phyloP scores from a whole-genome alignment of 1,140 invertebrate species.

The Pogonognathellus flavescens region DNA sequence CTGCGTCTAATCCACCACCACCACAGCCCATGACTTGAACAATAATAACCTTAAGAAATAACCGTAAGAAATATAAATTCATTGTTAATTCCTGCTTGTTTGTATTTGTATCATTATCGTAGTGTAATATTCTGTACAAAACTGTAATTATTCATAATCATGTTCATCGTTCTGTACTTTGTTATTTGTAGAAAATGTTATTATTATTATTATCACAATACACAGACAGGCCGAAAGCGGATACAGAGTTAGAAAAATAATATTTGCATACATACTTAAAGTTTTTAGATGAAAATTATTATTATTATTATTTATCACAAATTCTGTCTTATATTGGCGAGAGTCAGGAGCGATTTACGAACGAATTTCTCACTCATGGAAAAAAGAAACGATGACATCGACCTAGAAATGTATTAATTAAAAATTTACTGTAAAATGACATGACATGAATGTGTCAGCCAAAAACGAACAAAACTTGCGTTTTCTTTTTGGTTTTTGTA shows the following conservation, averaged over 20 bases:
- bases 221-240: background rate
- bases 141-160: too few species aligned
- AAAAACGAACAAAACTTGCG: too few species aligned
- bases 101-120: background rate
- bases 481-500: too few species aligned
- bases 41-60: background rate
- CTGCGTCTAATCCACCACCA: background rate
- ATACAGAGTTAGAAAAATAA: background rate
- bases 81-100: background rate
- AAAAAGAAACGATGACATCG: too few species aligned
- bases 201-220: background rate
- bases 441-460: too few species aligned
- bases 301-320: constrained; percentile 42
- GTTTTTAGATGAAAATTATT: too few species aligned
- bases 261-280: too few species aligned
- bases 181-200: constrained; percentile 39
- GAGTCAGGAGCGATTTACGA: too few species aligned
- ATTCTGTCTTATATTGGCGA: background rate
- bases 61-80: background rate
- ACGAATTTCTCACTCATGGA: too few species aligned
- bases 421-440: too few species aligned
- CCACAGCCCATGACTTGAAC: constrained; percentile 32
- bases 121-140: background rate
- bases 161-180: constrained; percentile 7
- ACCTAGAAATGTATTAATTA: too few species aligned